A percentile compares a stretch with the other conserved stretches of the same genome.
These are phyloP conservation scores for Hemiprocne comata DNA, from an alignment of 2,113 vertebrate genomes.

Conservation along the genomic window DNA sequence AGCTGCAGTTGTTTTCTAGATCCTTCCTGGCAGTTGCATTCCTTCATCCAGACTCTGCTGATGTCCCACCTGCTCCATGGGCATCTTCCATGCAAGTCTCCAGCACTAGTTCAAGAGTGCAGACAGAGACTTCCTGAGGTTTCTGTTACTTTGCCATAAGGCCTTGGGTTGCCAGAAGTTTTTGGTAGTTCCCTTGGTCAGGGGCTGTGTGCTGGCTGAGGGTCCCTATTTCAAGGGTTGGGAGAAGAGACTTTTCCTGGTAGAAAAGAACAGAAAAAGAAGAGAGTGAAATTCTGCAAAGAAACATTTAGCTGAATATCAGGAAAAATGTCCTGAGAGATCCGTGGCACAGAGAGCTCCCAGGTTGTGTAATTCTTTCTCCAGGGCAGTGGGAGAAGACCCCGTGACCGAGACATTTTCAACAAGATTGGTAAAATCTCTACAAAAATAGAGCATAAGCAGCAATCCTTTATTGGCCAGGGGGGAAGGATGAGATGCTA, in stretches of 20 bases:
- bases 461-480: background rate
- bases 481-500: background rate
- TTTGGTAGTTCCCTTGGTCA: background rate
- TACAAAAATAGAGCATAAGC: background rate
- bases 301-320: background rate
- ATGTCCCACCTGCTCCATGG: background rate
- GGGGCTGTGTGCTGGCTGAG: background rate
- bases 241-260: background rate
- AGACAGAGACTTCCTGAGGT: background rate
- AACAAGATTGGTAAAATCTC: background rate
- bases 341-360: background rate
- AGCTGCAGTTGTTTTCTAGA: background rate
- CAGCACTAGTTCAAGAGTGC: background rate
- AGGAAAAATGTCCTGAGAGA: background rate
- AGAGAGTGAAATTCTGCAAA: background rate
- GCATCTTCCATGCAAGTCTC: fast-evolving
- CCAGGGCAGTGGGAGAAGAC: background rate
- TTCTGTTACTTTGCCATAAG: background rate
- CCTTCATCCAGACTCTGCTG: background rate
- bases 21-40: background rate
- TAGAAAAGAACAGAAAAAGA: background rate
- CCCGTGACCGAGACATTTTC: background rate
- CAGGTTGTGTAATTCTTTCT: background rate
- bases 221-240: background rate
- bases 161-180: background rate